Base-by-base conservation (phyloP, 2,888 invertebrate species). In the Nomada flava region DNA sequence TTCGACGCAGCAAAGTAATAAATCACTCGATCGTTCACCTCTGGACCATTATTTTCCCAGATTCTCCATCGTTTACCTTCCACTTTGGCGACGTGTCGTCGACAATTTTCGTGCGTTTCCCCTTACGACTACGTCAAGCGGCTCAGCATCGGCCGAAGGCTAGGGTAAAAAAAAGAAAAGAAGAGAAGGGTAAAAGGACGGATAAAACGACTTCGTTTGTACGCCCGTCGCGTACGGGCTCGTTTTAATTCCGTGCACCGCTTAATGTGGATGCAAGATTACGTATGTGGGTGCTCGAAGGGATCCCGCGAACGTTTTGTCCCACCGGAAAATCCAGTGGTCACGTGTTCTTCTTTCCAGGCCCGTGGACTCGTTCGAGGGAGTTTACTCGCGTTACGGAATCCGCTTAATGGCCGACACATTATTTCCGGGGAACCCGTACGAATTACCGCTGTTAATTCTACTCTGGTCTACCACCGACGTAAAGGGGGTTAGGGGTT, bases 131-230 rank as follows among this genome's bases (percentile, higher is more conserved):
- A 44, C 64, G 64, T 73, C 59, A 44, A 57, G 36, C 68, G 44
- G 69, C 64, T 42, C 52, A 23, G 42, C 52, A 67, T 55, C 50
- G 57, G 53, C 50, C 47, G 62, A 53, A 50, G 23, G 73, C 72
- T 2, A 57, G 23, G 20, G 9, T 15, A 15, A 4, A 47, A 13
- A 47, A 13, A 47, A 47, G 1, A 13, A 3, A 15, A 47, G 11
- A 15, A 15, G 13, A 47, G 3, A 47, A 1, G n/a, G 15, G 9
- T 44, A 26, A 76, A 62, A 71, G 42, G 52, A 29, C 23, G 57
- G 26, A 52, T 50, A 68, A 80, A 80, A 57, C 53, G 42, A n/a
- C 72, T 79, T 79, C 71, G 79, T 79, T 79, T 80, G 72, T 79
- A 80, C 55, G 50, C 36, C 15, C 52, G 11, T 15, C 68, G 47